Evolutionary conservation across 2,113 vertebrate genomes (phyloP), one percentile per base, ranked within the genome.

Genomic region (Tauraco erythrolophus): DNA sequence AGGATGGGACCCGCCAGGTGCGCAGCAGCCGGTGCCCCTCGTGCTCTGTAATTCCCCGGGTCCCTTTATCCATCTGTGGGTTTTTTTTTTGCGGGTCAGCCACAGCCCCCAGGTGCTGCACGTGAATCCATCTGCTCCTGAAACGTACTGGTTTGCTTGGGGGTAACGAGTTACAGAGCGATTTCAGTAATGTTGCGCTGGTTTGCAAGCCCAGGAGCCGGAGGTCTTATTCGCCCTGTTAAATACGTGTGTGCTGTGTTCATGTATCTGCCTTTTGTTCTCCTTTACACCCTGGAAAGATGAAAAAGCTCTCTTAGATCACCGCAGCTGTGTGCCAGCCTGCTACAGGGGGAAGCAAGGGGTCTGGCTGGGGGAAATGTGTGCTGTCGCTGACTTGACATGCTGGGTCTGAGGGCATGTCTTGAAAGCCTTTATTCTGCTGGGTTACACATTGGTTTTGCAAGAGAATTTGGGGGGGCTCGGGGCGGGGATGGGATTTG

Each of bases 401-500:
- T 7, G 46, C 13, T 1, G 51, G 35, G 60, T 68, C 50, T 50
- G 62, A 48, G 62, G 72, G 13, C 21, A 4, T 2, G 7, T 7
- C 58, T 70, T 39, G 3, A 31, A 56, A 95, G 24, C 41, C 19
- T 61, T 60, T 54, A 30, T 19, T 45, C 58, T 1, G 3, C 46
- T 58, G 54, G 5, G 48, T 46, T 24, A 12, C 3, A 9, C 0
- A 0, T 11, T 10, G 39, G 17, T 64, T 71, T 19, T 10, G 51
- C 16, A 43, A n/a, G 53, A 41, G n/a, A 24, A 7, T 17, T 48
- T n/a, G 66, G 46, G 39, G 46, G 33, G 30, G 15, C 12, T 39
- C 2, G 10, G 30, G 43, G 22, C 1, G 0, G 8, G 0, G 48
- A 1, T 62, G 64, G 39, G 35, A 5, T 28, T 9, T 0, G 12